Base-by-base conservation (phyloP, 30 jellyfish, hydroid and myxozoan genomes). In the Phacellophora camtschatica region DNA sequence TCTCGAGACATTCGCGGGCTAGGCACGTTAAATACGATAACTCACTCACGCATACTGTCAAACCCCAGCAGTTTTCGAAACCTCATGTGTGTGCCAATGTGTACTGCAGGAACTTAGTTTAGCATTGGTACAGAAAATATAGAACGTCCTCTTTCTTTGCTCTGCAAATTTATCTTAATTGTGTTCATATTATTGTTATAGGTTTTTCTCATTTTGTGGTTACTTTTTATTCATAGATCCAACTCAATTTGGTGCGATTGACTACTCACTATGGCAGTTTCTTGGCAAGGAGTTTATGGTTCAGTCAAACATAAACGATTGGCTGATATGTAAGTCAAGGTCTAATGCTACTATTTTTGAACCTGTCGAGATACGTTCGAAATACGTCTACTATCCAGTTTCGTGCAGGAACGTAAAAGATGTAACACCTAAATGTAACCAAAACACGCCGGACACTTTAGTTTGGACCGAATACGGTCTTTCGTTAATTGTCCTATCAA, bases 401-500 rank as follows among this genome's bases (percentile, higher is more conserved):
- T 32, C 58, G n/a, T 88, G 97, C 45, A 59, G 81, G 39, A 62
- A 80, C 62, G 68, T 88, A 9, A 74, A 68, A 37, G 97, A 88
- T 82, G 89, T 81, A 16, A 88, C 95, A 27, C 58, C 81, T 11
- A 81, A 74, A 68, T 88, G 97, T 66, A 82, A 88, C 45, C 71
- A 30, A 29, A 70, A 63, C n/a, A 51, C 63, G 1, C 97, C 97
- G n/a, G 82, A 88, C 46, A 74, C 92, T 1, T 35, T 88, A 27
- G 78, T 74, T 5, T 88, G 97, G 97, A 88, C 97, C 0, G 87
- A 74, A 46, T 63, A 81, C 61, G 97, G 97, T 0, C 84, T 90
- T 12, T 80, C 97, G 1, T 46, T 88, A 29, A 71, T 85, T 1
- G 88, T 85, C 1, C 49, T 70, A 5, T 58, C 64, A 33, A 35